These are phyloP conservation scores for Ianthella basta DNA, from an alignment of 37 sponge, comb jelly and placozoan species.

Conservation along the genomic window DNA sequence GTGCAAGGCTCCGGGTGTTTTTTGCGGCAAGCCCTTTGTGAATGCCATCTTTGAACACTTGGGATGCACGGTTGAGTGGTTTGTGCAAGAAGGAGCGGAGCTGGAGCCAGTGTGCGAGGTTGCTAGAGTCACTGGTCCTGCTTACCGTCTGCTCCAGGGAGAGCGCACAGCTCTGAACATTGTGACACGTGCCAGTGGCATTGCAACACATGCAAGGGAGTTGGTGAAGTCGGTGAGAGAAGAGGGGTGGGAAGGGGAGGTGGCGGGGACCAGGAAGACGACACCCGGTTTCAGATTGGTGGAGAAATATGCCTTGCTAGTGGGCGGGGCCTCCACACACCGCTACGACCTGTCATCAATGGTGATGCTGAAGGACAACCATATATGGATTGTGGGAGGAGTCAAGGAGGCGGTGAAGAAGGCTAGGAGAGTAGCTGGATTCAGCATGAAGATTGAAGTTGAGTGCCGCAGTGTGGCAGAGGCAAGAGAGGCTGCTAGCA, in stretches of 20 bases:
- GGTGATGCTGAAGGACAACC: constrained; percentile 98
- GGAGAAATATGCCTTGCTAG: constrained; percentile 91
- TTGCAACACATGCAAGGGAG: constrained; percentile 83
- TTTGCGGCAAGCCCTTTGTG: constrained; percentile 89
- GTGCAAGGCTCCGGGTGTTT: constrained; percentile 85
- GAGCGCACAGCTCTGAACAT: constrained; percentile 89
- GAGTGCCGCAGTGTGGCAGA: constrained; percentile 89
- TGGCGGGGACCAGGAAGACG: constrained; percentile 96
- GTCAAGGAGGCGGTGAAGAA: constrained; percentile 71
- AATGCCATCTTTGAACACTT: constrained; percentile 79
- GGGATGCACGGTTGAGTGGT: constrained; percentile 81
- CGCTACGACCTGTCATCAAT: constrained; percentile 90
- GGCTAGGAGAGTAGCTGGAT: constrained; percentile 83
- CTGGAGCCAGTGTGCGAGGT: constrained; percentile 58
- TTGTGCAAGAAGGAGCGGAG: constrained; percentile 60
- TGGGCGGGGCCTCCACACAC: constrained; percentile 90
- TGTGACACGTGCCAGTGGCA: constrained; percentile 85
- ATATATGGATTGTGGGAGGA: constrained; percentile 91
- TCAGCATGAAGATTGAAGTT: constrained; percentile 93
- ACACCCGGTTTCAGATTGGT: constrained; percentile 95
- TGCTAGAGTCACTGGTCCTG: constrained; percentile 78
- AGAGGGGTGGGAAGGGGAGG: constrained; percentile 80
- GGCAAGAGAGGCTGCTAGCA: constrained; percentile 74
- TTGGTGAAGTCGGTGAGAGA: constrained; percentile 36
- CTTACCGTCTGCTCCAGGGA: constrained; percentile 79